Evolutionary conservation across 2,113 vertebrate genomes (phyloP).

Genomic region (Corynorhinus townsendii): DNA sequence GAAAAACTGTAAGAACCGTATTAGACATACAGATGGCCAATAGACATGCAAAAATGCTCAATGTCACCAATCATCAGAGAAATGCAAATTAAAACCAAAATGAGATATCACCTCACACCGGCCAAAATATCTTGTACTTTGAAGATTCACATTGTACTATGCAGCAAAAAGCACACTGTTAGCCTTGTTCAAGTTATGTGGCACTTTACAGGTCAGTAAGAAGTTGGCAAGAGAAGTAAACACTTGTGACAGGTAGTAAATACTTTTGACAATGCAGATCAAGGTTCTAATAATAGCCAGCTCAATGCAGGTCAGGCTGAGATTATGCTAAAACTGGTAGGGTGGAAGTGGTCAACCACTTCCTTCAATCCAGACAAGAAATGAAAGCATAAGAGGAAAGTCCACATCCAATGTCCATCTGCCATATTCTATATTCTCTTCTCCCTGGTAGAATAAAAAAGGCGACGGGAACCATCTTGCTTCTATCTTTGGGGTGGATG

Average conservation of each 20-base stretch:
- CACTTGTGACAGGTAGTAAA: not conserved
- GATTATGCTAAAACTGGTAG: not conserved
- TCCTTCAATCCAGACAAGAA: not conserved
- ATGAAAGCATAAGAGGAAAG: not conserved
- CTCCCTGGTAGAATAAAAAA: not conserved
- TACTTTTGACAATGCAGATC: not conserved
- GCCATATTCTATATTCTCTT: not conserved
- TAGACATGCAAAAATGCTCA: not conserved
- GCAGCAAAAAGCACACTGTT: not conserved
- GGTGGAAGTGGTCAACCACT: not conserved
- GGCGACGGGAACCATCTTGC: not conserved
- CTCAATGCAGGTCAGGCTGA: constrained; percentile 11
- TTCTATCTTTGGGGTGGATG: not conserved
- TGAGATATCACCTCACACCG: not conserved
- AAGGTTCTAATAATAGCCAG: constrained; percentile 29
- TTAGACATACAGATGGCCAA: not conserved
- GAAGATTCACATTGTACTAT: not conserved
- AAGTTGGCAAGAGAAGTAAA: not conserved
- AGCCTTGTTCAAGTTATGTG: not conserved
- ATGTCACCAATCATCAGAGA: not conserved
- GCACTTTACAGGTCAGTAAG: not conserved
- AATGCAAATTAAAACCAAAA: not conserved
- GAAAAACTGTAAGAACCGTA: not conserved
- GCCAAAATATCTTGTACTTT: not conserved
- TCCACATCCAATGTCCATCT: not conserved